Evolutionary conservation across 2,113 vertebrate species (phyloP).

Genomic region (Gnathonemus echidnorhynchus): DNA sequence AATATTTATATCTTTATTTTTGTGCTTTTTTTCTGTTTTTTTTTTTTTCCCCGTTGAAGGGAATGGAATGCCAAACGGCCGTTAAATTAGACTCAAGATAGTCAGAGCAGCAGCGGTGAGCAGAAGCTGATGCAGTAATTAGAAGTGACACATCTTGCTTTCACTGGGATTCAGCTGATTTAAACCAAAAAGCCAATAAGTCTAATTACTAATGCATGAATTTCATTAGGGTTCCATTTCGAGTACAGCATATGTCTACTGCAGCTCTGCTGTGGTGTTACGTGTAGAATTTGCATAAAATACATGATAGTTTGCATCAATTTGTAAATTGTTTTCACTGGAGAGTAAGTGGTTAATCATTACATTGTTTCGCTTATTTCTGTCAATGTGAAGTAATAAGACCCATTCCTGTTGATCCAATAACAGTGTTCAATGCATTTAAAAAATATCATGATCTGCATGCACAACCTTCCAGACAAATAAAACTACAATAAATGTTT

Average conservation of each 20-base stretch:
- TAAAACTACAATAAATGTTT: not conserved
- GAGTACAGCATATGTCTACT: not conserved
- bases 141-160: not conserved
- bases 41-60: not conserved
- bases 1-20: not conserved
- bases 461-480: not conserved
- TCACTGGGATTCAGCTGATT: not conserved
- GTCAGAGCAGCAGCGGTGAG: not conserved
- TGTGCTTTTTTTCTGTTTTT: not conserved
- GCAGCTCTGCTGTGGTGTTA: not conserved
- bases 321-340: not conserved
- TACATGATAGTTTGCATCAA: not conserved
- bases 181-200: constrained; percentile 7
- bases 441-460: not conserved
- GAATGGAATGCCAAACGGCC: not conserved
- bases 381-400: not conserved
- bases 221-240: not conserved
- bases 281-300: not conserved
- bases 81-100: not conserved
- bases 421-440: not conserved
- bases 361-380: not conserved
- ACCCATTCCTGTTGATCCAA: not conserved
- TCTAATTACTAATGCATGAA: constrained; percentile 11
- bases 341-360: not conserved
- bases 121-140: not conserved